Evolutionary conservation across 1,140 invertebrate genomes (phyloP).

Genomic region (Drosophila repletoides): DNA sequence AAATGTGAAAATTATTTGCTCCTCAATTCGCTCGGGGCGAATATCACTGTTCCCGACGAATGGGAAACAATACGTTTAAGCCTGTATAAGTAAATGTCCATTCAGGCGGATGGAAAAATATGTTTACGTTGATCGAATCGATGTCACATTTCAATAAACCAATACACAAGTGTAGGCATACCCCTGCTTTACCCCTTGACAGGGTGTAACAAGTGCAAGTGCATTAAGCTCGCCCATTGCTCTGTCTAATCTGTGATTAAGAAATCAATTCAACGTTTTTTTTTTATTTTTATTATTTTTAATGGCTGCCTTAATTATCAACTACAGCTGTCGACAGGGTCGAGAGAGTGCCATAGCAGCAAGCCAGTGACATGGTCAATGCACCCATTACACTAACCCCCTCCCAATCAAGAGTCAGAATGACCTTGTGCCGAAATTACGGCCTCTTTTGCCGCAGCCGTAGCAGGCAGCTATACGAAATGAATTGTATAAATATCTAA

Average conservation of each 20-base stretch:
- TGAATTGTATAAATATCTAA: constrained; percentile 54
- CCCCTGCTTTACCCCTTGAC: neutral
- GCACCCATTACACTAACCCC: neutral
- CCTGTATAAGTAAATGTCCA: no score
- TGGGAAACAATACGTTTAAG: no score
- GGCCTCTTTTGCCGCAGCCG: constrained; percentile 9
- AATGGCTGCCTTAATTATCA: constrained; percentile 1
- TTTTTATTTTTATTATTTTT: neutral
- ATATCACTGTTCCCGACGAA: no score
- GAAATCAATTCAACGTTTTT: constrained; percentile 1
- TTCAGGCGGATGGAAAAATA: no score
- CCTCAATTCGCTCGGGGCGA: no score
- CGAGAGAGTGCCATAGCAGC: neutral
- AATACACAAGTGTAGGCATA: no score
- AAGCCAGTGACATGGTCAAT: constrained; percentile 11
- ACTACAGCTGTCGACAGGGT: neutral
- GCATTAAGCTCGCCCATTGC: neutral
- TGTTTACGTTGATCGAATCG: no score
- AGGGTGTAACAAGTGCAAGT: neutral
- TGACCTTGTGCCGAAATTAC: constrained; percentile 44
- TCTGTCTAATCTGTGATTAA: neutral
- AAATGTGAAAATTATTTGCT: no score
- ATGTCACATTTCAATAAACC: no score
- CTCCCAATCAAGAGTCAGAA: neutral
- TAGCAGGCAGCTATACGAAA: constrained; percentile 21